Evolutionary conservation across 2,888 invertebrate genomes (phyloP), one percentile per base, ranked within the genome.

Genomic region (Conistra vaccinii): DNA sequence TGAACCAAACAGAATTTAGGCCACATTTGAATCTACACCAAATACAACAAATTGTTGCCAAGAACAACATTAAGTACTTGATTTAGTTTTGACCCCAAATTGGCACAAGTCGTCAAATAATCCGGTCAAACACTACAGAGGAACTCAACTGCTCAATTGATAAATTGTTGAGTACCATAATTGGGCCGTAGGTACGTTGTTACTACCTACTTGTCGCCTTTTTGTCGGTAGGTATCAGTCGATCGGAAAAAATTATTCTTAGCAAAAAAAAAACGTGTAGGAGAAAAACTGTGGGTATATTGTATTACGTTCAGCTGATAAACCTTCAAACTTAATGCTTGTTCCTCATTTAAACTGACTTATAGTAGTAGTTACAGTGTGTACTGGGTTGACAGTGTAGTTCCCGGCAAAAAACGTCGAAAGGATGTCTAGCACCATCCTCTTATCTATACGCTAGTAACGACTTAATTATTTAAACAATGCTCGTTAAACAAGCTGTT

Each of bases 111-210:
- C 60, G 60, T 69, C 60, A 68, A 80, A 68, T 78, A 73, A 84
- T 80, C 68, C 71, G 71, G 74, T 80, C 74, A 80, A 82, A 80
- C 71, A 84, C 69, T 80, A 69, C 70, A 35, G 35, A 68, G 57
- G 80, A 61, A 57, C 57, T 80, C 72, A 65, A 80, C 67, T 66
- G 67, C 69, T 84, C 80, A 84, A 84, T 77, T 74, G 75, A 72
- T 72, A 78, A 73, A 76, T 75, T 71, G 81, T 78, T 73, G 78
- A 78, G 58, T 68, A 76, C 62, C 57, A 61, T 75, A 77, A 77
- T 73, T 61, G 55, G 45, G 66, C 35, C 48, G 42, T 73, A 68
- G 73, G 73, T 69, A 68, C 69, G n/a, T 65, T 14, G 61, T 73
- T 66, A 62, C 69, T 80, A 53, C 67, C 67, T 72, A 78, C 69